Base-by-base conservation (phyloP, 2,113 vertebrate genomes). In the Podarcis raffonei region DNA sequence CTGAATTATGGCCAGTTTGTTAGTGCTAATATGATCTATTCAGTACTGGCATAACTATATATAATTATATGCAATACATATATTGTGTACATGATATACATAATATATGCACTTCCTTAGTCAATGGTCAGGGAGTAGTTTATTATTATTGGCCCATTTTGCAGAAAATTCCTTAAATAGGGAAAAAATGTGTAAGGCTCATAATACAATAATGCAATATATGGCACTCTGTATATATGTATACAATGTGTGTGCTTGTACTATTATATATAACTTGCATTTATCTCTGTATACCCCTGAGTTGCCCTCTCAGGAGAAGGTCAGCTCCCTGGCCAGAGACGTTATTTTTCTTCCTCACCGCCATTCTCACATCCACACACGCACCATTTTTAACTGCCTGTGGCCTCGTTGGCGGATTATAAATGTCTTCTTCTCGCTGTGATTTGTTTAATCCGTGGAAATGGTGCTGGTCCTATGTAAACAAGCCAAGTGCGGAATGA, bases 361-460 rank as follows among this genome's bases (percentile, higher is more conserved):
- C 92, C 95, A 92, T 90, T 85, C 93, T 92, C 95, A 96, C 97
- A 96, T 96, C 32, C 48, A 68, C 93, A 74, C 96, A 90, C 92
- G 87, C 93, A 91, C 96, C 96, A 97, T 97, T 97, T 96, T 97
- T 97, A 97, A 97, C 98, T 98, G 98, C 97, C 98, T 96, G 97
- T 98, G 98, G 97, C 96, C 96, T 97, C 97, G 97, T 98, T 98
- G 97, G 97, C 95, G 96, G 97, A 97, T 98, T 98, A 98, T 98
- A 98, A 98, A 99, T 98, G 98, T 98, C 97, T 98, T 97, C 98
- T 98, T 97, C 97, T 97, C 97, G 96, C 97, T 95, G 98, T 98
- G 98, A 99, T 99, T 98, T 98, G 98, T 99, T 98, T 99, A 99
- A 99, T 99, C 98, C 97, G 98, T 98, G 98, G 97, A 98, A 99